phyloP scores from a whole-genome alignment of 2,113 vertebrate species.

The Siniperca knerii region DNA sequence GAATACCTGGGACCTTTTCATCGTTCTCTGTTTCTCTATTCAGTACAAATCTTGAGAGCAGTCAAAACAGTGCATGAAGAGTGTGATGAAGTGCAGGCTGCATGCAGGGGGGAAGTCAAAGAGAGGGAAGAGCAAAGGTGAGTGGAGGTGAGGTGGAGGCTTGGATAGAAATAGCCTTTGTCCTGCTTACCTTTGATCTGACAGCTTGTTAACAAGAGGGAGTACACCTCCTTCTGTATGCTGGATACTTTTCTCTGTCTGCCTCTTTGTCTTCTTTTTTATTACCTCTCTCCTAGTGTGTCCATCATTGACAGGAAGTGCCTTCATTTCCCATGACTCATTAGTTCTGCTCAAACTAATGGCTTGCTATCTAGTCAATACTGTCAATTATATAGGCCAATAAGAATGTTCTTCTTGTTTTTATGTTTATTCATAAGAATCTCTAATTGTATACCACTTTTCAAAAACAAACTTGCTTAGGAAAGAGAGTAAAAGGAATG shows the following conservation, averaged over 20 bases:
- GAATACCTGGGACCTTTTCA: not conserved
- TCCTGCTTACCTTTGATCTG: constrained; percentile 68
- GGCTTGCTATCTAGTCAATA: not conserved
- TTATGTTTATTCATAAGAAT: no score
- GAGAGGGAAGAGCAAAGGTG: constrained; percentile 39
- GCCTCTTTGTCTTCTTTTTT: constrained; percentile 11
- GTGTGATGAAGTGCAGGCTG: constrained; percentile 17
- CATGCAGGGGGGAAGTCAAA: constrained; percentile 8
- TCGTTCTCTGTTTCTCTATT: constrained; percentile 25
- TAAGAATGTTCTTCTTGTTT: no score
- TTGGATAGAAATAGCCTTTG: constrained; percentile 41
- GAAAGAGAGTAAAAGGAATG: no score
- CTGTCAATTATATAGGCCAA: not conserved
- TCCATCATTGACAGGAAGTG: not conserved
- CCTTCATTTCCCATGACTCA: constrained; percentile 11
- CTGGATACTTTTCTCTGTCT: constrained; percentile 18
- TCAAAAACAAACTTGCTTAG: no score
- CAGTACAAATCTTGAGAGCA: constrained; percentile 8
- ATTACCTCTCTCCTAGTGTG: not conserved
- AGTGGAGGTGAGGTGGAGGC: not conserved
- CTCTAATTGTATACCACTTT: no score
- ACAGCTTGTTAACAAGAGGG: constrained; percentile 65
- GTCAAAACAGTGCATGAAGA: constrained; percentile 5
- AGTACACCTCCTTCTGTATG: constrained; percentile 28
- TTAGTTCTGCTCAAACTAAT: not conserved